A percentile compares a stretch with the other conserved stretches of the same genome.
These are phyloP conservation scores for Amblyopsis hoosieri DNA, from an alignment of 2,797 vertebrate species.

Conservation along the genomic window DNA sequence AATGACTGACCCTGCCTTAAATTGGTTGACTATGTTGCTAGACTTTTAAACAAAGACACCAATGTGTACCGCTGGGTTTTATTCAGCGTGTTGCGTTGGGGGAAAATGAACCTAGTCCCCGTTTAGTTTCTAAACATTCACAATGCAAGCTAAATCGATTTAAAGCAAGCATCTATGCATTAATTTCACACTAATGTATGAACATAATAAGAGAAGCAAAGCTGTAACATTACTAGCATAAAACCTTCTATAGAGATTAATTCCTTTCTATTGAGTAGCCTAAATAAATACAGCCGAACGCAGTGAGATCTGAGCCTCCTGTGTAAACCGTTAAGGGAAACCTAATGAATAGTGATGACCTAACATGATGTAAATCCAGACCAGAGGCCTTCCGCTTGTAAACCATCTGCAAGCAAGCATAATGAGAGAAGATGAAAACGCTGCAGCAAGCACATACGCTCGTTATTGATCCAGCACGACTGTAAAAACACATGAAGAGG, in stretches of 20 bases:
- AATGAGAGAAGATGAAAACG: conserved; percentile 20
- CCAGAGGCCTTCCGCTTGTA: conserved; percentile 4
- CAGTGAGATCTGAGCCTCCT: conserved; percentile 12
- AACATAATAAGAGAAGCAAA: no score
- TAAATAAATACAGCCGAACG: neutral
- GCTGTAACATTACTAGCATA: no score
- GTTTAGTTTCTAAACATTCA: neutral
- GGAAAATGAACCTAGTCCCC: conserved; percentile 11
- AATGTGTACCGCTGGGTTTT: neutral
- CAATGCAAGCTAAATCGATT: neutral
- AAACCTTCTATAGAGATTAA: neutral
- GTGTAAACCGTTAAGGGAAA: conserved; percentile 30
- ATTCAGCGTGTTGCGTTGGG: conserved; percentile 37
- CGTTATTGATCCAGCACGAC: conserved; percentile 17
- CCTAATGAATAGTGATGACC: conserved; percentile 19
- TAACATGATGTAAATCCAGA: conserved; percentile 13
- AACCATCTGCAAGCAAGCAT: conserved; percentile 9
- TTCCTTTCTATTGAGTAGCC: neutral
- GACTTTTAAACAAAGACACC: no score
- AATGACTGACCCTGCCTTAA: no score
- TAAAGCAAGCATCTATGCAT: no score
- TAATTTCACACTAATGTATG: no score
- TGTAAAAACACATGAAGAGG: conserved; percentile 9
- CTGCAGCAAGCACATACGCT: conserved; percentile 7
- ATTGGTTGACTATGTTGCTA: no score